These are phyloP conservation scores for Pyrrhosoma nymphula DNA, from an alignment of 2,888 invertebrate genomes.

Conservation along the genomic window DNA sequence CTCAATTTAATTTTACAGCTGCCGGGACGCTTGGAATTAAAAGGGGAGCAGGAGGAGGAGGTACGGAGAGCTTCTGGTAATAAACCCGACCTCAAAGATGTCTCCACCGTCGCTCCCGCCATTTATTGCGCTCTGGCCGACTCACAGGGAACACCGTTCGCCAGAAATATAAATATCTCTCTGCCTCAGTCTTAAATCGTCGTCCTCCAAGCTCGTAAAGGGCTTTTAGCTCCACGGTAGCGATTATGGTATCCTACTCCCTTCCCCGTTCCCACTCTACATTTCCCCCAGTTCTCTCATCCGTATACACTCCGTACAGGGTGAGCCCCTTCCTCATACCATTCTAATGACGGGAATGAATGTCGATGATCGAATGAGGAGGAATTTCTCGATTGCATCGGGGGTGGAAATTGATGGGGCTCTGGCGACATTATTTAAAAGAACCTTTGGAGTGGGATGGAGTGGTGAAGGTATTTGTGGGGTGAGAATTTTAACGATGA, in stretches of 20 bases:
- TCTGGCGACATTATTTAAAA: background rate
- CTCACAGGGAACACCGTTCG: conserved; percentile 24
- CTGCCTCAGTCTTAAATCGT: background rate
- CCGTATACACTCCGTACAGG: background rate
- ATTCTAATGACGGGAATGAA: background rate
- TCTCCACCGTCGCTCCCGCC: conserved; percentile 12
- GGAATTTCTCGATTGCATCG: background rate
- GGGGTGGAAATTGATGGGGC: background rate
- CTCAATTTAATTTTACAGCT: conserved; percentile 33
- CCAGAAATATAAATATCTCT: conserved; percentile 32
- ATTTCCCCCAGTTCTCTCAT: background rate
- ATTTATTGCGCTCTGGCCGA: conserved; percentile 8
- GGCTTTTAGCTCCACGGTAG: conserved; percentile 32
- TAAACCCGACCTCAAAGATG: conserved; percentile 32
- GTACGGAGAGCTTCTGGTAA: background rate
- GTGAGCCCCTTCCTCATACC: background rate
- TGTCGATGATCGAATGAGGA: background rate
- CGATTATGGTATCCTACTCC: background rate
- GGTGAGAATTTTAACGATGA: background rate
- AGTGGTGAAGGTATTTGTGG: background rate
- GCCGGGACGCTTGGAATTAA: background rate
- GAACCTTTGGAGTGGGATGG: background rate
- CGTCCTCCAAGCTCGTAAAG: background rate
- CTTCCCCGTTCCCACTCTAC: background rate
- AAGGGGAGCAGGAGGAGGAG: background rate